These are phyloP conservation scores for Eupithecia tripunctaria DNA, from an alignment of 2,888 invertebrate species.

Conservation along the genomic window DNA sequence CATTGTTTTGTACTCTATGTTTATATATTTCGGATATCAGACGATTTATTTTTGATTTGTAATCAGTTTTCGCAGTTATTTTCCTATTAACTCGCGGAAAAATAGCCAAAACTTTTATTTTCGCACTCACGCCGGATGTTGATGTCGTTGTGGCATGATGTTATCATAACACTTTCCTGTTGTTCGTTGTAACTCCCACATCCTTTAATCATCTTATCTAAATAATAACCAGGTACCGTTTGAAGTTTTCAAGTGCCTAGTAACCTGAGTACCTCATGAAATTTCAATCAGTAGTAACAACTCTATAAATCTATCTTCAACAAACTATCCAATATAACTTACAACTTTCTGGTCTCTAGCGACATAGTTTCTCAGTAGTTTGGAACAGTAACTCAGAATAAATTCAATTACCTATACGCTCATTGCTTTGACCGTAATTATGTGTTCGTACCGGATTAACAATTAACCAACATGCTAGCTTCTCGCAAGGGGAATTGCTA, in stretches of 20 bases:
- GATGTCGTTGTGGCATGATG: not conserved
- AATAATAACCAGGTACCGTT: not conserved
- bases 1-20: slow-evolving; percentile 22
- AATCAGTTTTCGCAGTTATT: not conserved
- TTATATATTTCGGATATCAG: not conserved
- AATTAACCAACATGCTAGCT: slow-evolving; percentile 46
- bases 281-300: slow-evolving; percentile 8
- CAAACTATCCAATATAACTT: slow-evolving; percentile 8
- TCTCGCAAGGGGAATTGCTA: slow-evolving; percentile 45
- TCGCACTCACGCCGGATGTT: not conserved
- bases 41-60: not conserved
- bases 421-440: slow-evolving; percentile 50
- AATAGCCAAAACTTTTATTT: not conserved
- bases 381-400: slow-evolving; percentile 17
- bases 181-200: not conserved
- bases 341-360: not conserved
- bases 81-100: not conserved
- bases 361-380: not conserved
- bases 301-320: not conserved
- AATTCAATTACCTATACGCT: slow-evolving; percentile 46
- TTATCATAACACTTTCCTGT: not conserved
- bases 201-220: not conserved
- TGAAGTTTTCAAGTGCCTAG: not conserved
- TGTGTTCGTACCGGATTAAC: slow-evolving; percentile 50
- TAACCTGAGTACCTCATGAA: not conserved